phyloP scores from a whole-genome alignment of 2,797 vertebrate species.

The Scarus forsteni region DNA sequence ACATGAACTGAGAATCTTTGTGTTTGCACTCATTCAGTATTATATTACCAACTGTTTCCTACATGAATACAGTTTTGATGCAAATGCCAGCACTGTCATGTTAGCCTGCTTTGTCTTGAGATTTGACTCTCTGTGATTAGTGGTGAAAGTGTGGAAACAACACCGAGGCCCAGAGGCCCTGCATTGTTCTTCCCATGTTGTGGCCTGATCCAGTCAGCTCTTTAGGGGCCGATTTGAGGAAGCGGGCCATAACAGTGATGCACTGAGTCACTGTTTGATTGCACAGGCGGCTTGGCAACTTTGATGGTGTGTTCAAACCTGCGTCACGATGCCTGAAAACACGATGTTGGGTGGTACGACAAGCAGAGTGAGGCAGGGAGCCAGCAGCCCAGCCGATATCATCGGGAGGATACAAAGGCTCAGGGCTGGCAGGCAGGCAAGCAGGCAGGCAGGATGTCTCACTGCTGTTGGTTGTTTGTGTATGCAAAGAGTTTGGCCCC shows the following conservation, averaged over 20 bases:
- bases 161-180: slow-evolving; percentile 56
- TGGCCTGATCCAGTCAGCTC: slow-evolving; percentile 40
- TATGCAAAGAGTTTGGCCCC: slow-evolving; percentile 11
- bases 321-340: slow-evolving; percentile 44
- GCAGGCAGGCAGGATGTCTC: slow-evolving; percentile 30
- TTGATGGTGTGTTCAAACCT: slow-evolving; percentile 46
- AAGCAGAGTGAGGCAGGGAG: slow-evolving; percentile 12
- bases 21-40: slow-evolving; percentile 21
- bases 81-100: slow-evolving; percentile 25
- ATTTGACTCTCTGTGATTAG: slow-evolving; percentile 42
- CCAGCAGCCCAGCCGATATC: slow-evolving; percentile 23
- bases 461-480: slow-evolving; percentile 8
- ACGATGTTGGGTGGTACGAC: slow-evolving; percentile 10
- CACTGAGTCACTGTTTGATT: slow-evolving; percentile 46
- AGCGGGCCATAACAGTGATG: slow-evolving; percentile 52
- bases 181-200: slow-evolving; percentile 67
- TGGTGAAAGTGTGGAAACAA: slow-evolving; percentile 63
- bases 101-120: slow-evolving; percentile 23
- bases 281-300: slow-evolving; percentile 25
- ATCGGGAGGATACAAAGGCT: slow-evolving; percentile 34
- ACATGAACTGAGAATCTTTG: slow-evolving; percentile 12
- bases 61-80: slow-evolving; percentile 42
- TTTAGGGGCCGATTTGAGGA: slow-evolving; percentile 51
- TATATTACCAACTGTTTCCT: slow-evolving; percentile 8
- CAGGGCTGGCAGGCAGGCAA: slow-evolving; percentile 30